Percentiles rank a stretch among this genome's conserved stretches.
phyloP scores from a whole-genome alignment of 2,797 vertebrate genomes.

The Geotrypetes seraphini region DNA sequence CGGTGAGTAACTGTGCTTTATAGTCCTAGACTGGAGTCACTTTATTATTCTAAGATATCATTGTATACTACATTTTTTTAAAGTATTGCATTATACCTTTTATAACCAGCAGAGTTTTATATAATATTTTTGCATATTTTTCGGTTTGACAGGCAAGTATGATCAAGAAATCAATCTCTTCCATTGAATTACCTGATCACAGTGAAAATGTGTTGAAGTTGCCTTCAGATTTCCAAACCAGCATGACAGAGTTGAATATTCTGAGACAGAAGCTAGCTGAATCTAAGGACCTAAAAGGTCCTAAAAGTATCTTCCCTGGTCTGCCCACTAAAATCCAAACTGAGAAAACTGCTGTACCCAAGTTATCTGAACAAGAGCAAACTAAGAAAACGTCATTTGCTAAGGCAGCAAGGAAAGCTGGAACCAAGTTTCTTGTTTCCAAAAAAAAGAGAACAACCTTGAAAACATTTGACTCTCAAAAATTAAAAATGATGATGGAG shows the following conservation, averaged over 20 bases:
- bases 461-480: conserved; percentile 15
- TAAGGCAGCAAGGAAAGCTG: conserved; percentile 20
- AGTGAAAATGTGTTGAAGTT: conserved; percentile 6
- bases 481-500: conserved; percentile 18
- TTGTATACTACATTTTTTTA: no score
- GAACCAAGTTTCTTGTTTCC: conserved; percentile 21
- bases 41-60: not conserved
- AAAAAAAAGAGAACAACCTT: conserved; percentile 9
- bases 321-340: not conserved
- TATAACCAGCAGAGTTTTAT: no score
- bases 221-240: conserved; percentile 35
- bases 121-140: conserved; percentile 8
- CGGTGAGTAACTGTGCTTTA: no score
- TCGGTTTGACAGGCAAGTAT: conserved; percentile 14
- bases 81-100: no score
- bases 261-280: conserved; percentile 25
- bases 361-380: not conserved
- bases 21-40: no score
- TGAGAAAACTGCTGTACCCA: not conserved
- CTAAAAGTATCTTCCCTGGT: not conserved
- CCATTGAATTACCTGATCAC: conserved; percentile 20
- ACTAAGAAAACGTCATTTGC: conserved; percentile 3
- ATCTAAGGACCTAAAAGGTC: not conserved
- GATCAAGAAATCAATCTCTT: conserved; percentile 34
- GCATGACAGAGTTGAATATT: conserved; percentile 30